Evolutionary conservation across 2,797 vertebrate species (phyloP), one percentile per base, ranked within the genome.

Genomic region (Salmo trutta): DNA sequence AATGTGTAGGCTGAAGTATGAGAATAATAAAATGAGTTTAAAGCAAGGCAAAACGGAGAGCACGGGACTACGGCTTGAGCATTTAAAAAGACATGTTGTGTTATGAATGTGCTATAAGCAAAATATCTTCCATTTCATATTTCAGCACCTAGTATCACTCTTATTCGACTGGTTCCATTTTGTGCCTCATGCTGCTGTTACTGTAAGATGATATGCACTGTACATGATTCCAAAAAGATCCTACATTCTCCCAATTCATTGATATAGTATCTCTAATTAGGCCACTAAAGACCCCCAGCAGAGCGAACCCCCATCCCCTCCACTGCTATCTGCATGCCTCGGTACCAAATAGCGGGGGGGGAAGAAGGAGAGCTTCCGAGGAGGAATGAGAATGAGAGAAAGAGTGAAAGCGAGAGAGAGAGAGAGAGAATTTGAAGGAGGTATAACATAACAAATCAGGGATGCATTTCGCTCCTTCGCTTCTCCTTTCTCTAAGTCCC

Each of bases 251-350:
- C 68, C 41, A 47, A 66, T 77, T 80, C 82, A 76, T 82, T 87
- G 78, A 87, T 82, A 86, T 81, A 75, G 77, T 81, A 75, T 56
- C 33, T 62, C 64, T 83, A 88, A 89, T 87, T 85, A 86, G 84
- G 82, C 74, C 86, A 85, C 62, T 77, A 62, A 79, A 86, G 64
- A 77, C 70, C 15, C 15, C 71, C 36, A 19, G 51, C 24, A 36
- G 31, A 69, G 71, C 65, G 16, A 67, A 36, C 29, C 36, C 77
- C 64, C 29, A 47, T 17, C 47, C 64, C 51, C 71, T 21, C 65
- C 41, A 51, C 64, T 59, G 54, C 54, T n/a, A 66, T 62, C 66
- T 29, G 19, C 73, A 5, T 29, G 41, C 10, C 77, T 24, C 17
- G 41, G 19, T 72, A 47, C 51, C 72, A 56, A 84, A 19, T 54